Percentiles rank a stretch among this genome's conserved stretches.
phyloP scores from a whole-genome alignment of 1,140 invertebrate species.

The Megalopta genalis region DNA sequence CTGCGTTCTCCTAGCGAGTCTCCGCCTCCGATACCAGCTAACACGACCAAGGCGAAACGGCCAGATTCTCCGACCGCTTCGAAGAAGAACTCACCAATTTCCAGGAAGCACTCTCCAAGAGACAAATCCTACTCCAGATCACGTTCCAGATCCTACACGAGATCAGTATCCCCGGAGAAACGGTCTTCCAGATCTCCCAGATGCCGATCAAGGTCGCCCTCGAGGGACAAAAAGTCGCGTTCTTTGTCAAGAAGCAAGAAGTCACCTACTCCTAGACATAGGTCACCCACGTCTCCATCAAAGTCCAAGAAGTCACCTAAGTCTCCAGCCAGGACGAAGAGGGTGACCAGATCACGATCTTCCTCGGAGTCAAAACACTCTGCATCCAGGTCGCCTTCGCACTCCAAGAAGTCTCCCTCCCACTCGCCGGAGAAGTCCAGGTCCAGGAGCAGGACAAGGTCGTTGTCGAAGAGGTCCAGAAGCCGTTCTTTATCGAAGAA shows the following conservation, averaged over 20 bases:
- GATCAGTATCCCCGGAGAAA: constrained; percentile 57
- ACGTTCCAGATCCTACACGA: constrained; percentile 67
- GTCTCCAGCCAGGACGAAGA: constrained; percentile 54
- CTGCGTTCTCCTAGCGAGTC: constrained; percentile 60
- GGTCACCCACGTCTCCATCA: constrained; percentile 37
- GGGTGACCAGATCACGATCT: constrained; percentile 62
- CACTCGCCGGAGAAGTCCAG: constrained; percentile 61
- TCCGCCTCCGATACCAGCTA: constrained; percentile 50
- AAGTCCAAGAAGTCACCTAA: constrained; percentile 49
- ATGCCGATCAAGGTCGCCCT: constrained; percentile 43
- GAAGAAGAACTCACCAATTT: constrained; percentile 32
- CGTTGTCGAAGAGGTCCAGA: constrained; percentile 61
- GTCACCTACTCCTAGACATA: constrained; percentile 44
- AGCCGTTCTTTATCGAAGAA: constrained; percentile 65
- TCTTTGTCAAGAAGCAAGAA: constrained; percentile 57
- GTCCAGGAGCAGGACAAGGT: constrained; percentile 66
- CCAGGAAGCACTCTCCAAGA: constrained; percentile 53
- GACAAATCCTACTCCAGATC: constrained; percentile 67
- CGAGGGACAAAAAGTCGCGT: constrained; percentile 51
- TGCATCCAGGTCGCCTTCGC: constrained; percentile 52
- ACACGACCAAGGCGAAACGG: constrained; percentile 15
- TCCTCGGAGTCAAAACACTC: constrained; percentile 54
- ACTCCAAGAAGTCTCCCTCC: constrained; percentile 67
- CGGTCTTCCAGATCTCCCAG: constrained; percentile 62
- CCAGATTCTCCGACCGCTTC: constrained; percentile 39